These are phyloP conservation scores for Nasonia giraulti DNA, from an alignment of 1,140 invertebrate genomes.

Conservation along the genomic window DNA sequence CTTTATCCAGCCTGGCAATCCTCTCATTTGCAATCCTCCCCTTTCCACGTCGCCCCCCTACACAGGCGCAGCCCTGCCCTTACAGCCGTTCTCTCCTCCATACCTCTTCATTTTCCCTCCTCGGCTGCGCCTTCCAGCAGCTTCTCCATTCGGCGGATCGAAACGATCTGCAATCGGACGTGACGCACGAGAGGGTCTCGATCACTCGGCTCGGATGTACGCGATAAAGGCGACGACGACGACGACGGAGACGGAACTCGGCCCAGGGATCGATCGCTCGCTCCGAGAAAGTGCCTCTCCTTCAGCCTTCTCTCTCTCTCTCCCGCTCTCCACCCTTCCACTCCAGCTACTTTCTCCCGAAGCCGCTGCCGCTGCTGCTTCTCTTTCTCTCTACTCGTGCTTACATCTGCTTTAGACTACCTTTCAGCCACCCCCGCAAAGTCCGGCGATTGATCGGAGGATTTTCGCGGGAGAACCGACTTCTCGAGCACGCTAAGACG, in stretches of 20 bases:
- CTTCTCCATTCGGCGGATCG: not conserved
- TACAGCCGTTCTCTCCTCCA: not conserved
- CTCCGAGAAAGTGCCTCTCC: not conserved
- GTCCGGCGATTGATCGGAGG: slow-evolving; percentile 30
- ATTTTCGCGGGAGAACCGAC: slow-evolving; percentile 17
- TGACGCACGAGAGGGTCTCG: slow-evolving; percentile 10
- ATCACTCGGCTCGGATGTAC: slow-evolving; percentile 1
- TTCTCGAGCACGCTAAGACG: slow-evolving; percentile 15
- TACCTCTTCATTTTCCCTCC: not conserved
- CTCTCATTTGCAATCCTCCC: not conserved
- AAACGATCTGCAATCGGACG: slow-evolving; percentile 27
- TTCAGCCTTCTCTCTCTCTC: slow-evolving; percentile 9
- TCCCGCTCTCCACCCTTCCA: not conserved
- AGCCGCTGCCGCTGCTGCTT: not conserved
- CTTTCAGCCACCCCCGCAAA: not conserved
- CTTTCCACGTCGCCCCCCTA: not conserved
- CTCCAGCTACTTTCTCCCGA: not conserved
- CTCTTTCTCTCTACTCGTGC: slow-evolving; percentile 7
- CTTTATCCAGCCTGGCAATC: not conserved
- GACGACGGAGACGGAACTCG: not conserved
- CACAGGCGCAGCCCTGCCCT: not conserved
- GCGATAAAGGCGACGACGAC: not conserved
- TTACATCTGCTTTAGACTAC: slow-evolving; percentile 34
- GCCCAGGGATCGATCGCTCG: not conserved
- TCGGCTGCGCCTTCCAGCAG: not conserved